Conservation (phyloP, 1,140 invertebrate genomes). For the Apolygus lucorum region DNA sequence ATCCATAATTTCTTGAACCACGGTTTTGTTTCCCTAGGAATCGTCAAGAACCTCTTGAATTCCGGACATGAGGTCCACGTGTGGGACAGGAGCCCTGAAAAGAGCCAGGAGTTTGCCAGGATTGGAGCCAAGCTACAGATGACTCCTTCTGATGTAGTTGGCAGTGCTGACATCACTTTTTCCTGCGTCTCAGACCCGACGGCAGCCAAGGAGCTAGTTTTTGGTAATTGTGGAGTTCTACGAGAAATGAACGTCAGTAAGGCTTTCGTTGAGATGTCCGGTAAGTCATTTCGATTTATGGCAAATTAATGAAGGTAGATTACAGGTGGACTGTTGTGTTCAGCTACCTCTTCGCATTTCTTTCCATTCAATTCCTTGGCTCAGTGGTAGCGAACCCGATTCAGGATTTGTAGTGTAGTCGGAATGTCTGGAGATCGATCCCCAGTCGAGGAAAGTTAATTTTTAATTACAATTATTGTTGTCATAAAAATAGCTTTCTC, state of each 20-base stretch:
- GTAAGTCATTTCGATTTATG: too few relatives aligned
- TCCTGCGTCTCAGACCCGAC: conserved; percentile 88
- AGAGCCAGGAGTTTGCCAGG: conserved; percentile 56
- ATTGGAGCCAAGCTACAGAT: conserved; percentile 56
- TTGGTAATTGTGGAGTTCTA: conserved; percentile 90
- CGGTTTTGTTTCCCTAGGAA: conserved; percentile 52
- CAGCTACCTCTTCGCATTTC: too few relatives aligned
- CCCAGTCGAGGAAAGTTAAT: too few relatives aligned
- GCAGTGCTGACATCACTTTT: conserved; percentile 86
- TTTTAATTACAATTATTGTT: too few relatives aligned
- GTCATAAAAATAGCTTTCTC: too few relatives aligned
- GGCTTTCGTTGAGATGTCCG: conserved; percentile 85
- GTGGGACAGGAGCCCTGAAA: conserved; percentile 86
- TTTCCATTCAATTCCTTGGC: too few relatives aligned
- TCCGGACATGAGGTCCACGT: conserved; percentile 87
- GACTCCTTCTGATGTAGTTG: conserved; percentile 87
- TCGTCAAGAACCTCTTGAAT: conserved; percentile 89
- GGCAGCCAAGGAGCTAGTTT: conserved; percentile 91
- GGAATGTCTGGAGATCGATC: too few relatives aligned
- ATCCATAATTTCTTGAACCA: too few relatives aligned
- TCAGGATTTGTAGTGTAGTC: too few relatives aligned
- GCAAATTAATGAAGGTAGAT: too few relatives aligned
- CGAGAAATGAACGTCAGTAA: conserved; percentile 69
- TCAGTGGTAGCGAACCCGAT: too few relatives aligned
- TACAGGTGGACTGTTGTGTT: too few relatives aligned